Conservation (phyloP, 2,797 vertebrate species). For the Taeniopygia guttata region DNA sequence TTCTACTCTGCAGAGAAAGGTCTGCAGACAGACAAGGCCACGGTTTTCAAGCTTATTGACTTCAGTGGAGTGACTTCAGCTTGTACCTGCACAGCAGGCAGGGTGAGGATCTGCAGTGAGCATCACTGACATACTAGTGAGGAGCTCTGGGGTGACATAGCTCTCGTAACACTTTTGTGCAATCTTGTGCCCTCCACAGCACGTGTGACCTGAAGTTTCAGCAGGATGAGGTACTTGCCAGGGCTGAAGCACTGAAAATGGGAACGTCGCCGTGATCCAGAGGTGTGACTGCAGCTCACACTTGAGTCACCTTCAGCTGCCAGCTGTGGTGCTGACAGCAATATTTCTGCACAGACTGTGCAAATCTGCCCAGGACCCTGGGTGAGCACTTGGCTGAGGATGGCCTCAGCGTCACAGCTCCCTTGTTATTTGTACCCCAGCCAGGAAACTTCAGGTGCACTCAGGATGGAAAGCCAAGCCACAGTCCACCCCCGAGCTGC, state of each 20-base stretch:
- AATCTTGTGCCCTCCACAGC: neutral
- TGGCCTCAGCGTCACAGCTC: neutral
- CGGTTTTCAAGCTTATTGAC: neutral
- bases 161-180: neutral
- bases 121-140: accelerated
- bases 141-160: neutral
- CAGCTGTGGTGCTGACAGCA: neutral
- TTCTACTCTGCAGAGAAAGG: neutral
- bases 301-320: constrained; percentile 34
- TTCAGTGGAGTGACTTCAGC: neutral
- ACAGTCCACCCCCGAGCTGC: neutral
- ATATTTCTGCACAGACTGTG: neutral
- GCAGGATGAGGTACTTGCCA: neutral
- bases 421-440: neutral
- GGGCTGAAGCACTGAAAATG: neutral
- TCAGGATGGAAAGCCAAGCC: neutral
- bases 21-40: neutral
- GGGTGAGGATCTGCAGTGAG: neutral
- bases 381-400: neutral
- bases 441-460: constrained; percentile 5
- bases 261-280: neutral
- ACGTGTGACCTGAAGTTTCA: neutral
- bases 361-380: neutral
- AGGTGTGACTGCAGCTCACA: neutral
- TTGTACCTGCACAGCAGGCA: neutral